phyloP scores from a whole-genome alignment of 1,140 invertebrate species.

The Colletes gigas region DNA sequence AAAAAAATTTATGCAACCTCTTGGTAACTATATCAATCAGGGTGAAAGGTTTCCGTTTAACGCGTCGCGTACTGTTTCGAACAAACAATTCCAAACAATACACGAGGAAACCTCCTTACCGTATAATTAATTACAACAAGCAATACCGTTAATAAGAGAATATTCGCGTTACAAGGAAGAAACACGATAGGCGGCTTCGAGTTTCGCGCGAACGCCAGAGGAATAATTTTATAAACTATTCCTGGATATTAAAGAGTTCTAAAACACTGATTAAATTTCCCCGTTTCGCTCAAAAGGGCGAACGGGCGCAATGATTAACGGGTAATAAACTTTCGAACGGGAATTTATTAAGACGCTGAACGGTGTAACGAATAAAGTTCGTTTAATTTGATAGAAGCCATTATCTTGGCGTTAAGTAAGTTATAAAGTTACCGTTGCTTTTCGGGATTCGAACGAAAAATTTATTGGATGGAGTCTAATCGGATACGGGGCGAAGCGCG shows the following conservation, averaged over 20 bases:
- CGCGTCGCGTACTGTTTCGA: too few relatives aligned
- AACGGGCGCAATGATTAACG: constrained; percentile 1
- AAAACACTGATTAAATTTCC: not conserved
- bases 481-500: not conserved
- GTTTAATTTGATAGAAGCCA: not conserved
- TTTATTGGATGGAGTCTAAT: not conserved
- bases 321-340: not conserved
- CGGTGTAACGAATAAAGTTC: not conserved
- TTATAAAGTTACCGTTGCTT: not conserved
- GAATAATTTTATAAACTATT: not conserved
- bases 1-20: too few relatives aligned
- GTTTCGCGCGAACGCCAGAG: too few relatives aligned
- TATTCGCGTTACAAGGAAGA: too few relatives aligned
- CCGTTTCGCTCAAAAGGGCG: not conserved
- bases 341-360: constrained; percentile 15
- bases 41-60: too few relatives aligned
- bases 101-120: too few relatives aligned
- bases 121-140: not conserved
- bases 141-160: not conserved
- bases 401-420: not conserved
- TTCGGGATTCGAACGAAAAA: not conserved
- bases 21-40: too few relatives aligned
- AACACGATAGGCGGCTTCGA: not conserved
- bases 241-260: not conserved
- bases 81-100: not conserved